Evolutionary conservation across 2,888 invertebrate genomes (phyloP), one percentile per base, ranked within the genome.

Genomic region (Apodemia zela): DNA sequence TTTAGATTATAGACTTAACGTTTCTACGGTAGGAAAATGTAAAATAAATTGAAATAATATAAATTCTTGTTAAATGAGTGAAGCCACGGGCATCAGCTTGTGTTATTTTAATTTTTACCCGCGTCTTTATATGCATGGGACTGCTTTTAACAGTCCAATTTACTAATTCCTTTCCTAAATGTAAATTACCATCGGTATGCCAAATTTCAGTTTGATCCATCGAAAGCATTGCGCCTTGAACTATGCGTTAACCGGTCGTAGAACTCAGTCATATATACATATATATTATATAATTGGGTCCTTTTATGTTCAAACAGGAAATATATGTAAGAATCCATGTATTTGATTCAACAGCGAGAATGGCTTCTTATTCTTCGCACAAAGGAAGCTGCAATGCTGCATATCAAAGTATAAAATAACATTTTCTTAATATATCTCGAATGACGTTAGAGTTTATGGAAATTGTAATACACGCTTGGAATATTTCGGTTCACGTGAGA

Each of bases 391-490:
- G 80, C 80, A 81, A 77, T 70, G 69, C 79, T 75, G 81, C 79
- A 85, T 85, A 85, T 82, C 79, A 83, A 79, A 82, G 79, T 78
- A 81, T 80, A 80, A 82, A 85, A 84, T 82, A 83, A 80, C 80
- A 83, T 83, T 81, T 78, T 81, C 82, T 80, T 87, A 87, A 87
- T 85, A 87, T 82, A 81, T 86, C 82, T 85, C 75, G 76, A 86
- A 89, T 81, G 82, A 80, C 80, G 78, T 72, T 73, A 75, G 79
- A 85, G 85, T 85, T 87, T 87, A 87, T 88, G 89, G 85, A 87
- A 86, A 89, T 87, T 81, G 71, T 80, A 78, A 83, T 78, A 88
- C 86, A 84, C 80, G 84, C 68, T 72, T 72, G 71, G 87, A 87
- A 89, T 89, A 87, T 84, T 85, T 85, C 76, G 76, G 77, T 75